phyloP scores from a whole-genome alignment of 2,113 vertebrate genomes.

The Sinocyclocheilus grahami region DNA sequence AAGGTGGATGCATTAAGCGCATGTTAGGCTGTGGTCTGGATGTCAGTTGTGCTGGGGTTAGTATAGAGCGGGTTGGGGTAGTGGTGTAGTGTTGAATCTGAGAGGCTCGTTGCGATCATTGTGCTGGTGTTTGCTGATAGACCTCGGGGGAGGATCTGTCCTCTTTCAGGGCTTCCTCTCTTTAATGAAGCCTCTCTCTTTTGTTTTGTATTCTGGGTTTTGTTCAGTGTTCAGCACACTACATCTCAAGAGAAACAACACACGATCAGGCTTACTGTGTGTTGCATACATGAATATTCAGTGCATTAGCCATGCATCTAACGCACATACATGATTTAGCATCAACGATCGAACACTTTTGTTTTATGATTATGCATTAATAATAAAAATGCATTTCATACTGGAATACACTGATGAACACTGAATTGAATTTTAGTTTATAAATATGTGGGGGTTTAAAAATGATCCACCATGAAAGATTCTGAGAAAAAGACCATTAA shows the following conservation, averaged over 20 bases:
- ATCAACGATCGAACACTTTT: too few relatives aligned
- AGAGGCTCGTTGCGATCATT: not conserved
- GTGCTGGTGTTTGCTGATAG: not conserved
- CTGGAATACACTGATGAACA: too few relatives aligned
- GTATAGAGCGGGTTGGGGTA: too few relatives aligned
- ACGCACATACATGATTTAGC: too few relatives aligned
- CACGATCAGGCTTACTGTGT: not conserved
- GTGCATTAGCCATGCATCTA: not conserved
- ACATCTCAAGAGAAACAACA: not conserved
- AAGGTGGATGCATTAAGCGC: too few relatives aligned
- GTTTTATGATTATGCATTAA: too few relatives aligned
- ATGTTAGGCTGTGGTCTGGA: too few relatives aligned
- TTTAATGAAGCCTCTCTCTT: conserved; percentile 10
- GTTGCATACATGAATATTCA: not conserved
- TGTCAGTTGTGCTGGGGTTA: not conserved
- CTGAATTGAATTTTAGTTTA: too few relatives aligned
- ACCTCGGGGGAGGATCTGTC: not conserved
- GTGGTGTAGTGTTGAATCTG: not conserved
- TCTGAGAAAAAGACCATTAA: too few relatives aligned
- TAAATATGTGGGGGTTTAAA: too few relatives aligned
- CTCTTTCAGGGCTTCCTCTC: not conserved
- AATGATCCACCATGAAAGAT: too few relatives aligned
- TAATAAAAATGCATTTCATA: too few relatives aligned
- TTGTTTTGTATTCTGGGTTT: not conserved
- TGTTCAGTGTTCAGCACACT: not conserved